Base-by-base conservation (phyloP, 2,888 invertebrate species). In the Gibbula magus region DNA sequence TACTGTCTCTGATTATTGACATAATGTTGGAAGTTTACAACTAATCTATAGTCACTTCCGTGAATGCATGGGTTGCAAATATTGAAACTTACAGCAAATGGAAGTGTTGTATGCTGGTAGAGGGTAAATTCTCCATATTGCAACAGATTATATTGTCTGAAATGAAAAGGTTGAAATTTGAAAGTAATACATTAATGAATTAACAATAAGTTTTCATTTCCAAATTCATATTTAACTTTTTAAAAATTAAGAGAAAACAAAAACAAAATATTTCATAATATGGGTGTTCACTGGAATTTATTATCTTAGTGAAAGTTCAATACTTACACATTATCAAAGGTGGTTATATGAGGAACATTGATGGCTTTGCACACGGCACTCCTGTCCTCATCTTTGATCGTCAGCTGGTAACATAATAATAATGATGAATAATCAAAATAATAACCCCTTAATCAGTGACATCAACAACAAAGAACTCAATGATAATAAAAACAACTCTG, bases 81-180 rank as follows among this genome's bases (percentile, higher is more conserved):
- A 45, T 45, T 29, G 0, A 16, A 53, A 77, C 86, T 79, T 85
- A 89, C 90, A 85, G 86, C 86, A 79, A 87, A 87, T 25, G 86
- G 86, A 18, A 87, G 82, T 20, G 82, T 85, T 32, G 78, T 86
- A 77, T 90, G 90, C 35, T 86, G 81, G 80, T 89, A 90, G 79
- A 91, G 82, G 5, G 88, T 83, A 80, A 90, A 90, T 78, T 91
- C 91, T 32, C 90, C 91, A 29, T 86, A 84, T 76, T 86, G 82
- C 80, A 86, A 89, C 76, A 88, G 87, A 84, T 90, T 87, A 81
- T 87, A 89, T 66, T 81, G 82, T 32, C 88, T 88, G 84, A 22
- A 51, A 73, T 35, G 32, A 25, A 76, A 45, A 45, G n/a, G 45
- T 45, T 10, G 10, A 45, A 45, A 45, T 45, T 45, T 45, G 10